phyloP scores from a whole-genome alignment of 2,113 vertebrate genomes.

The Lanius ludovicianus region DNA sequence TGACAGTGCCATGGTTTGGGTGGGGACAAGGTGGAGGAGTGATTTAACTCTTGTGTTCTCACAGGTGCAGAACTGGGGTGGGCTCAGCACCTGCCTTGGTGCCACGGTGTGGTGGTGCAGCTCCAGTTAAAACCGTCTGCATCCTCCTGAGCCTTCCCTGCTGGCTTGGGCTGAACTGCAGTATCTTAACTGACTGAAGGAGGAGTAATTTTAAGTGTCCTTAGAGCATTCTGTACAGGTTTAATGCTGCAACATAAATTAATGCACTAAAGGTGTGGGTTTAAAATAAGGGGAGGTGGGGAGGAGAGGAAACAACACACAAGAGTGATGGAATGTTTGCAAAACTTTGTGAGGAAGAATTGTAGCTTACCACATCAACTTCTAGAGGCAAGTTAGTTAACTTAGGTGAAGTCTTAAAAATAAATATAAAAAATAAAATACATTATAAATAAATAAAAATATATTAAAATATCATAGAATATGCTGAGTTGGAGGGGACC shows the following conservation, averaged over 20 bases:
- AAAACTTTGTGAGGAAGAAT: neutral
- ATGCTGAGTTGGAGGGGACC: neutral
- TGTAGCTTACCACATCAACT: fast-evolving
- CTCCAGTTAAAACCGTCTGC: neutral
- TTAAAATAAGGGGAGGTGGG: neutral
- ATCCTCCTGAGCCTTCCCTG: neutral
- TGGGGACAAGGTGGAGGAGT: neutral
- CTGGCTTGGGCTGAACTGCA: neutral
- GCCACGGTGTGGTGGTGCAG: fast-evolving
- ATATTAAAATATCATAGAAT: neutral
- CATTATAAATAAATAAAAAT: neutral
- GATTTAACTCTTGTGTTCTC: neutral
- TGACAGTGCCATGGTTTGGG: neutral
- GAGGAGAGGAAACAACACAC: neutral
- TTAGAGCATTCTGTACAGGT: neutral
- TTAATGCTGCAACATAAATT: neutral
- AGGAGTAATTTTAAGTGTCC: neutral
- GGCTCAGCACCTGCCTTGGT: neutral
- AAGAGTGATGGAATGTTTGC: neutral
- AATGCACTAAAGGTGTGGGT: neutral
- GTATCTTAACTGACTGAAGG: neutral
- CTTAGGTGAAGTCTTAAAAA: neutral
- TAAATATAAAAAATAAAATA: neutral
- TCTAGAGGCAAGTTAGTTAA: neutral
- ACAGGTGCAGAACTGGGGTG: fast-evolving